A percentile compares a stretch with the other conserved stretches of the same genome.
Conservation (phyloP, 2,113 vertebrate genomes). For the Mus spicilegus region DNA sequence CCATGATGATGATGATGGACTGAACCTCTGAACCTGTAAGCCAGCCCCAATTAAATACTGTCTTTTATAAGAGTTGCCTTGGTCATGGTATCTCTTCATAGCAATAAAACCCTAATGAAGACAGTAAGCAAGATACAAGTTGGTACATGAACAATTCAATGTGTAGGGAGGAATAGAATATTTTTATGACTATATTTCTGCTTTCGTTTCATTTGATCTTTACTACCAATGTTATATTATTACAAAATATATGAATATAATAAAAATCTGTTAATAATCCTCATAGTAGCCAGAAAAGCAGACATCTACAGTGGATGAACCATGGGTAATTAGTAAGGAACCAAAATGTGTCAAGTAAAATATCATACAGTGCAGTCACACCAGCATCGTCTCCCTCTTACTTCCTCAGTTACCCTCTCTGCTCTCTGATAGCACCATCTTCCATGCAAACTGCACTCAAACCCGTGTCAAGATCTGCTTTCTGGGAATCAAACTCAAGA, state of each 20-base stretch:
- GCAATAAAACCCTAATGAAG: too few relatives aligned
- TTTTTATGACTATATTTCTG: not conserved
- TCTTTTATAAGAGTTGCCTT: too few relatives aligned
- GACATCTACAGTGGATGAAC: not conserved
- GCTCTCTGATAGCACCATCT: not conserved
- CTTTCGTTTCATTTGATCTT: not conserved
- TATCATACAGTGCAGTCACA: not conserved
- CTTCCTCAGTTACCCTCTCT: too few relatives aligned
- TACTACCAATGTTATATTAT: not conserved
- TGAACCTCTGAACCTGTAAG: too few relatives aligned
- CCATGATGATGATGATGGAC: too few relatives aligned
- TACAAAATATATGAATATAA: not conserved
- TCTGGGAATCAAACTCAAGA: not conserved
- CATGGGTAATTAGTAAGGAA: not conserved
- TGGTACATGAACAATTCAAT: not conserved
- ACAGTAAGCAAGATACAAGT: not conserved
- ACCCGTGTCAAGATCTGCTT: not conserved
- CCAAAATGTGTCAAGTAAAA: not conserved
- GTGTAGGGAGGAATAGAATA: not conserved
- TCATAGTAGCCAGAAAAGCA: not conserved
- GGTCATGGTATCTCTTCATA: too few relatives aligned
- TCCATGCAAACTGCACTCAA: not conserved
- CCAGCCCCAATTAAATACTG: too few relatives aligned
- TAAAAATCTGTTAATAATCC: not conserved
- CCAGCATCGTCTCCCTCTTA: not conserved